These are phyloP conservation scores for Ormyrus pomaceus DNA, from an alignment of 2,888 invertebrate genomes.

Conservation along the genomic window DNA sequence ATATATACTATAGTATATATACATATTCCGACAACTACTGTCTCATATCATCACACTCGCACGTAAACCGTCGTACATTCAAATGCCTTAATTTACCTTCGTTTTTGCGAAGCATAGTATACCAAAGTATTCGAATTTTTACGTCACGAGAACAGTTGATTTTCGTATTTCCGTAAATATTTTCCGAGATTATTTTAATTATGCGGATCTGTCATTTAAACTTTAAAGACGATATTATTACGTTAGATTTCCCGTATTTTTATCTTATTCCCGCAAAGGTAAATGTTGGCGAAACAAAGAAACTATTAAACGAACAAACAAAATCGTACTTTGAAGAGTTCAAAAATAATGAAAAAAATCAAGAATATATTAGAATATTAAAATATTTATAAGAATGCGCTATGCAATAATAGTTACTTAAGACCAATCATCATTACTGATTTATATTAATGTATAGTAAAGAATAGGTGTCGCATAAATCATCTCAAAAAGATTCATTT, in stretches of 20 bases:
- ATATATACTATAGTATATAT: too few species aligned
- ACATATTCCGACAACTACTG: conserved; percentile 38
- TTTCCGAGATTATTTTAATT: too few species aligned
- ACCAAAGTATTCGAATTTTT: too few species aligned
- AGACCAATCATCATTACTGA: conserved; percentile 44
- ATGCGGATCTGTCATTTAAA: too few species aligned
- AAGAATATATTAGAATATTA: conserved; percentile 32
- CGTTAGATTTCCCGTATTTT: too few species aligned
- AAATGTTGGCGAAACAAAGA: not conserved
- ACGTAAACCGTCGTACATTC: conserved; percentile 32
- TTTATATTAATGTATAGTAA: conserved; percentile 27
- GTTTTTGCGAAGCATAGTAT: not conserved
- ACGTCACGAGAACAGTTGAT: too few species aligned
- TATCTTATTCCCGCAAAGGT: too few species aligned
- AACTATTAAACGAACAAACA: conserved; percentile 17
- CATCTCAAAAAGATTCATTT: conserved; percentile 31
- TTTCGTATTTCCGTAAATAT: too few species aligned
- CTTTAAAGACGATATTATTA: too few species aligned
- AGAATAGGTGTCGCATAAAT: conserved; percentile 29
- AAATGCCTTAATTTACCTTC: conserved; percentile 42
- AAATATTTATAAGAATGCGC: conserved; percentile 29
- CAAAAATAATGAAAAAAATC: conserved; percentile 11
- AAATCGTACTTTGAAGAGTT: conserved; percentile 39
- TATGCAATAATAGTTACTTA: conserved; percentile 20
- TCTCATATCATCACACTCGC: conserved; percentile 51